phyloP scores from a whole-genome alignment of 37 sponge, comb jelly and placozoan genomes.

The Eunapius fragilis region DNA sequence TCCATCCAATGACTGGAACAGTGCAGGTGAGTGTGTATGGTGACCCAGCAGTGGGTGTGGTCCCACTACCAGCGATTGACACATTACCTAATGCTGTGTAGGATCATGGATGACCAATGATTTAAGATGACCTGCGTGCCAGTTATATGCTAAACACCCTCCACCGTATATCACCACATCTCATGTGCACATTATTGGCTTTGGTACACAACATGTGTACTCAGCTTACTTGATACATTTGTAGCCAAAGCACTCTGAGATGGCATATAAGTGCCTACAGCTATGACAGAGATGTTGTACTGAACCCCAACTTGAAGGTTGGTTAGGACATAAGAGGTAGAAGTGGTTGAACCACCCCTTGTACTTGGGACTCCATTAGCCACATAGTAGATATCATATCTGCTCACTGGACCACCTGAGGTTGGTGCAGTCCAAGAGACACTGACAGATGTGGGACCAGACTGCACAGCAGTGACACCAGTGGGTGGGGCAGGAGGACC shows the following conservation, averaged over 20 bases:
- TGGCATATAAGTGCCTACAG: neutral
- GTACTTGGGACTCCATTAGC: neutral
- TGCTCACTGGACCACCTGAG: neutral
- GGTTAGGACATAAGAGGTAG: neutral
- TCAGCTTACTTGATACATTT: neutral
- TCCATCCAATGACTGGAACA: conserved; percentile 6
- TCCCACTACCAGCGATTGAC: neutral
- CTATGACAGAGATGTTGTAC: neutral
- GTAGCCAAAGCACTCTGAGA: neutral
- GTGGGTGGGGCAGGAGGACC: conserved; percentile 6
- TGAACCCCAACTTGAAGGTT: neutral
- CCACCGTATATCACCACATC: too few species aligned
- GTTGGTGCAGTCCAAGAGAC: conserved; percentile 34
- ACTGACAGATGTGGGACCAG: conserved; percentile 20
- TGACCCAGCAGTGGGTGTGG: conserved; percentile 29
- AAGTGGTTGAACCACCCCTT: neutral
- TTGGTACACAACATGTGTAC: neutral
- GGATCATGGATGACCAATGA: neutral
- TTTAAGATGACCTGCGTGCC: too few species aligned
- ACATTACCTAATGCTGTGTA: neutral
- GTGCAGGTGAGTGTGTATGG: conserved; percentile 35
- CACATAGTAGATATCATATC: neutral
- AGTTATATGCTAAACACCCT: too few species aligned
- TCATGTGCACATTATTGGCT: neutral
- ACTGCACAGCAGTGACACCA: conserved; percentile 12